Conservation (phyloP, 2,888 invertebrate genomes). For the Arctia plantaginis region DNA sequence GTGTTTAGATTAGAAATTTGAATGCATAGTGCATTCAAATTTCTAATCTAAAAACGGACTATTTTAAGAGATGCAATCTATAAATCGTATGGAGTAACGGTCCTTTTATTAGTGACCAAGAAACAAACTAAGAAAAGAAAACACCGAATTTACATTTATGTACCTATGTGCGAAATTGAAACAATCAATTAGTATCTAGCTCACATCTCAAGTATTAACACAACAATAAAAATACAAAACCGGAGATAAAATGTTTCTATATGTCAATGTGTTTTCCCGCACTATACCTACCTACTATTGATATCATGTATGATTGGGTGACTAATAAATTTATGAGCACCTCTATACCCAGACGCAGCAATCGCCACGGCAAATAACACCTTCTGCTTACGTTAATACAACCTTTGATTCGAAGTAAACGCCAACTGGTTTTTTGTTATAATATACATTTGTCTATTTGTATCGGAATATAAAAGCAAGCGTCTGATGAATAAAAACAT, state of each 20-base stretch:
- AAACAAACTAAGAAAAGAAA: not conserved
- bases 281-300: constrained; percentile 30
- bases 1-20: too few species aligned
- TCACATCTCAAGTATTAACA: constrained; percentile 40
- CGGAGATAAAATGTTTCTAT: constrained; percentile 49
- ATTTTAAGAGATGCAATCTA: not conserved
- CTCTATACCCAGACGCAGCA: constrained; percentile 46
- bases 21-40: not conserved
- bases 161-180: constrained; percentile 14
- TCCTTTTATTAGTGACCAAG: not conserved
- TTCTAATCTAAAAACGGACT: too few species aligned
- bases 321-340: constrained; percentile 62
- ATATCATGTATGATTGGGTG: constrained; percentile 53
- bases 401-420: constrained; percentile 78
- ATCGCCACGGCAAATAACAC: constrained; percentile 70
- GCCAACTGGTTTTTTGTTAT: constrained; percentile 79
- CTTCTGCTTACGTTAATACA: constrained; percentile 70
- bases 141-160: not conserved
- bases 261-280: constrained; percentile 51
- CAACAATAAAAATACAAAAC: constrained; percentile 46
- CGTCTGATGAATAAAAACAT: constrained; percentile 70
- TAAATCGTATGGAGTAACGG: not conserved
- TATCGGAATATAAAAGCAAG: constrained; percentile 83
- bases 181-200: constrained; percentile 42
- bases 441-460: constrained; percentile 77